Evolutionary conservation across 2,888 invertebrate genomes (phyloP).

Genomic region (Hanleya hanleyi): DNA sequence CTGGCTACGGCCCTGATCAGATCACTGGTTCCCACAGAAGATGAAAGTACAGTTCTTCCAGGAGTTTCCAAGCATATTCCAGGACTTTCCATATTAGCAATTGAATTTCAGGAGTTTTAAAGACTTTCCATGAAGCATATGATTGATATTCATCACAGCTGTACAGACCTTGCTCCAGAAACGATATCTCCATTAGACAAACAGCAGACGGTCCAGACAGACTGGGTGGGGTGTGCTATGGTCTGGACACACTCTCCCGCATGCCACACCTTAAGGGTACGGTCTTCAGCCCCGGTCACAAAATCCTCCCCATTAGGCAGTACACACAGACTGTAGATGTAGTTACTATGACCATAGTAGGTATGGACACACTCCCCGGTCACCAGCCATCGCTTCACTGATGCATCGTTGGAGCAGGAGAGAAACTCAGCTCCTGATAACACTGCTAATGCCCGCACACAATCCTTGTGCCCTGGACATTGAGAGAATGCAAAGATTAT

Average conservation of each 20-base stretch:
- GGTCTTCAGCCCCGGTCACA: slow-evolving; percentile 91
- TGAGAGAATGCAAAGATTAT: no score
- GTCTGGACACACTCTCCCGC: slow-evolving; percentile 76
- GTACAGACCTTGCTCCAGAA: slow-evolving; percentile 84
- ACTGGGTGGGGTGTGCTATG: slow-evolving; percentile 86
- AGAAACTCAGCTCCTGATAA: slow-evolving; percentile 82
- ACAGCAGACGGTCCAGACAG: slow-evolving; percentile 90
- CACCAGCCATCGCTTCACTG: slow-evolving; percentile 87
- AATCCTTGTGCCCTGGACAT: slow-evolving; percentile 93
- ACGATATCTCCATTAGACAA: slow-evolving; percentile 92
- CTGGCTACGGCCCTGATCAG: no score
- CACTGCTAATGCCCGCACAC: slow-evolving; percentile 87
- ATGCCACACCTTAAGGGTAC: slow-evolving; percentile 87
- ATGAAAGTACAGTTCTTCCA: no score
- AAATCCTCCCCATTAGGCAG: slow-evolving; percentile 78
- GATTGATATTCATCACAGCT: no score
- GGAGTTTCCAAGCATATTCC: no score
- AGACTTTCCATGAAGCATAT: no score
- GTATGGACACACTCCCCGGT: slow-evolving; percentile 80
- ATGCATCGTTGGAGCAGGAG: slow-evolving; percentile 94
- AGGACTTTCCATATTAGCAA: no score
- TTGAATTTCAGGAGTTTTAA: no score
- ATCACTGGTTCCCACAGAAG: no score
- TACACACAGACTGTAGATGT: slow-evolving; percentile 81
- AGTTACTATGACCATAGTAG: slow-evolving; percentile 89